These are phyloP conservation scores for Cladorhizidae sp. DNA, from an alignment of 37 sponge, comb jelly and placozoan genomes.

Conservation along the genomic window DNA sequence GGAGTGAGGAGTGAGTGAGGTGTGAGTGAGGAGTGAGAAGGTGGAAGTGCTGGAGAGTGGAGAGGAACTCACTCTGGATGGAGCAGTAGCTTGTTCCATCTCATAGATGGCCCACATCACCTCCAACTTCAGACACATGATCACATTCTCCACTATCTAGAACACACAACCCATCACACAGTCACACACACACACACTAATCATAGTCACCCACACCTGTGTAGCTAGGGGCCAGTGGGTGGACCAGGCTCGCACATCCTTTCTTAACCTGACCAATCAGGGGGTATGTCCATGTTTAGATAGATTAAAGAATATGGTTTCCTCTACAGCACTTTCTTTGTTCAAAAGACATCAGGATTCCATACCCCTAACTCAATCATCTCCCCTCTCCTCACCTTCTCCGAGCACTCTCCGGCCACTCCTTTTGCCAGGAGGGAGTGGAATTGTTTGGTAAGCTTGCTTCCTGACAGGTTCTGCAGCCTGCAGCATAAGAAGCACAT, in stretches of 20 bases:
- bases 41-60: not conserved
- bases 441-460: slow-evolving; percentile 29
- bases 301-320: no score
- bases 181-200: no score
- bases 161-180: not conserved
- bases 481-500: slow-evolving; percentile 9
- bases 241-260: no score
- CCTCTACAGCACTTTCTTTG: no score
- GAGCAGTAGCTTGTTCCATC: slow-evolving; percentile 11
- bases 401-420: slow-evolving; percentile 28
- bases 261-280: no score
- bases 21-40: not conserved
- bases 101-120: slow-evolving; percentile 44
- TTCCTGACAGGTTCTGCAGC: slow-evolving; percentile 20
- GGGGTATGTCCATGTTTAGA: no score
- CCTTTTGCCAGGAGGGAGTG: slow-evolving; percentile 25
- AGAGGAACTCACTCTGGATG: slow-evolving; percentile 19
- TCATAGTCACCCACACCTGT: no score
- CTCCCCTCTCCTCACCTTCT: slow-evolving; percentile 27
- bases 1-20: not conserved
- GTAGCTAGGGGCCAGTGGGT: no score
- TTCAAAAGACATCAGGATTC: no score
- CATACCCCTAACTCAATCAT: not conserved
- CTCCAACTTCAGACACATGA: slow-evolving; percentile 43
- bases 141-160: slow-evolving; percentile 18